phyloP scores from a whole-genome alignment of 2,888 invertebrate species.

The Caenorhabditis wallacei region DNA sequence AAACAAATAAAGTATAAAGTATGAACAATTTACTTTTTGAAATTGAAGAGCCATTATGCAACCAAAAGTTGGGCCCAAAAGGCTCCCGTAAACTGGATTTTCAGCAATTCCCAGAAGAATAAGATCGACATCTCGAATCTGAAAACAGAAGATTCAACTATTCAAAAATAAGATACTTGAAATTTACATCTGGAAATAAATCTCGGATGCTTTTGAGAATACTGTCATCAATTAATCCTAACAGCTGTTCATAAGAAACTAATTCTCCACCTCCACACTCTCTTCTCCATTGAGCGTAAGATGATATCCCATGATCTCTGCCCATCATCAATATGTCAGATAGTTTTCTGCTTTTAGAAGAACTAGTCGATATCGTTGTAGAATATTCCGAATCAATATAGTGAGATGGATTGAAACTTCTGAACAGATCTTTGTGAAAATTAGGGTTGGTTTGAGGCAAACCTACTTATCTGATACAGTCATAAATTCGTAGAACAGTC shows the following conservation, averaged over 20 bases:
- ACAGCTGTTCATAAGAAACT: conserved; percentile 35
- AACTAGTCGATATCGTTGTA: neutral
- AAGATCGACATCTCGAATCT: conserved; percentile 61
- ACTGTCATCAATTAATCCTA: conserved; percentile 32
- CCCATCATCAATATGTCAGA: conserved; percentile 60
- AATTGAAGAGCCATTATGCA: conserved; percentile 81
- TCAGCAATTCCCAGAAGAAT: conserved; percentile 78
- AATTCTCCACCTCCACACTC: conserved; percentile 68
- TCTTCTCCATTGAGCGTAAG: conserved; percentile 66
- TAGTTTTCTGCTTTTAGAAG: neutral
- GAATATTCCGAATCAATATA: conserved; percentile 20
- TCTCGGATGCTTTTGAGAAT: conserved; percentile 29
- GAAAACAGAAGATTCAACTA: neutral
- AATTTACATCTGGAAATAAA: conserved; percentile 37
- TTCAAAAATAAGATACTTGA: too few species aligned
- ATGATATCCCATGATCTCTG: conserved; percentile 73
- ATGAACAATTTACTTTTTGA: conserved; percentile 65
- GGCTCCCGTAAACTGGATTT: conserved; percentile 78
- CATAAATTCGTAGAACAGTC: conserved; percentile 74
- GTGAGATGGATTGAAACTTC: conserved; percentile 14
- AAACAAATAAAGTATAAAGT: conserved; percentile 18
- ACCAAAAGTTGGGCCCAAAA: conserved; percentile 81
- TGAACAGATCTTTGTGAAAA: neutral
- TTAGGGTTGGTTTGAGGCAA: neutral
- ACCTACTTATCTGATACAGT: conserved; percentile 4